Conservation (phyloP, 2,797 vertebrate species). For the Zalophus californianus region DNA sequence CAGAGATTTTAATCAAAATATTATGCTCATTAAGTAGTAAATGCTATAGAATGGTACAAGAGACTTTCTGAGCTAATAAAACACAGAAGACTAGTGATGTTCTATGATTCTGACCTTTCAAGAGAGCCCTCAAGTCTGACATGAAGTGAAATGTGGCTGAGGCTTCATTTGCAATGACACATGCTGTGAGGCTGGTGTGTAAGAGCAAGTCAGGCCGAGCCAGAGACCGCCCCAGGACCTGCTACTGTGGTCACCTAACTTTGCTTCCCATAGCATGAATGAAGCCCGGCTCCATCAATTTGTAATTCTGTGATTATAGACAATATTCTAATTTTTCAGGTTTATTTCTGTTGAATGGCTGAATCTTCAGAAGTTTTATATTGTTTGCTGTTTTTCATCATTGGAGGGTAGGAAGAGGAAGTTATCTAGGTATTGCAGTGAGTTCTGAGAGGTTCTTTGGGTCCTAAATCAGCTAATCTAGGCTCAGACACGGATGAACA, state of each 20-base stretch:
- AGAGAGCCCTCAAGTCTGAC: background rate
- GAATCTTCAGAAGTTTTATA: background rate
- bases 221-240: background rate
- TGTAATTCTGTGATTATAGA: background rate
- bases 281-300: background rate
- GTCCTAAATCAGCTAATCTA: background rate
- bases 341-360: background rate
- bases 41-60: background rate
- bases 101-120: background rate
- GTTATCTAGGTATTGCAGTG: background rate
- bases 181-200: background rate
- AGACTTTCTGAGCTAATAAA: slow-evolving; percentile 4
- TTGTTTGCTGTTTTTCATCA: background rate
- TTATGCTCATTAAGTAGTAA: slow-evolving; percentile 16
- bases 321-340: background rate
- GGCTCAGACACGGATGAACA: background rate
- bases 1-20: slow-evolving; percentile 23
- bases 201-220: background rate
- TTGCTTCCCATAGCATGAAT: background rate
- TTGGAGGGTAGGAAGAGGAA: background rate
- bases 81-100: background rate
- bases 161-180: background rate
- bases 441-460: background rate
- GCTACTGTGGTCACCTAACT: background rate
- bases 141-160: background rate